phyloP scores from a whole-genome alignment of 1,140 invertebrate genomes.

The Cydia pomonella region DNA sequence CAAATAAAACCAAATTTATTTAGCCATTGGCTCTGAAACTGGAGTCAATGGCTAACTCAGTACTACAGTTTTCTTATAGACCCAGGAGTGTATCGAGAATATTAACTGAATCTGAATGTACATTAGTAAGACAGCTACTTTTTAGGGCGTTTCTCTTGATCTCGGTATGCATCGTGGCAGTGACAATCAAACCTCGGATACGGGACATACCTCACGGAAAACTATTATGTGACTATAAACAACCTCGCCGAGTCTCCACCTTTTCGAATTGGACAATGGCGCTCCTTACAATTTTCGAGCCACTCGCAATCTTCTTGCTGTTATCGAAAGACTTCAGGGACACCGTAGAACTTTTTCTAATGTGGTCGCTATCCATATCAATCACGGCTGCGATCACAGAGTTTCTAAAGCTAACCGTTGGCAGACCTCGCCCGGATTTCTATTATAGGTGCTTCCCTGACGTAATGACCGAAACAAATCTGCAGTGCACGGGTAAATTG shows the following conservation, averaged over 20 bases:
- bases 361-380: conserved; percentile 83
- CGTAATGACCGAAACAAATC: conserved; percentile 81
- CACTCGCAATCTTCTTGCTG: conserved; percentile 81
- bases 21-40: neutral
- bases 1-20: neutral
- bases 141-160: conserved; percentile 41
- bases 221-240: conserved; percentile 86
- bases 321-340: conserved; percentile 39
- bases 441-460: conserved; percentile 91
- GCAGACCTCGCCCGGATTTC: conserved; percentile 91
- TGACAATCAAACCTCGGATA: conserved; percentile 82
- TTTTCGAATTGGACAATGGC: conserved; percentile 84
- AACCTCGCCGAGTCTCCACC: conserved; percentile 85
- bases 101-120: conserved; percentile 33
- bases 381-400: conserved; percentile 88
- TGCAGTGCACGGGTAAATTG: conserved; percentile 84
- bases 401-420: conserved; percentile 86
- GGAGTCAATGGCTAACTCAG: neutral
- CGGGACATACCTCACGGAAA: conserved; percentile 88
- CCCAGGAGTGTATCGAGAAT: neutral
- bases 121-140: conserved; percentile 38
- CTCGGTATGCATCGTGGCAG: conserved; percentile 40
- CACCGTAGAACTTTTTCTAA: conserved; percentile 49
- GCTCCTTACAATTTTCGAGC: conserved; percentile 82
- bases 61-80: neutral